Percentiles rank a stretch among this genome's conserved stretches.
Conservation (phyloP, 2,113 vertebrate genomes). For the Nasalis larvatus region DNA sequence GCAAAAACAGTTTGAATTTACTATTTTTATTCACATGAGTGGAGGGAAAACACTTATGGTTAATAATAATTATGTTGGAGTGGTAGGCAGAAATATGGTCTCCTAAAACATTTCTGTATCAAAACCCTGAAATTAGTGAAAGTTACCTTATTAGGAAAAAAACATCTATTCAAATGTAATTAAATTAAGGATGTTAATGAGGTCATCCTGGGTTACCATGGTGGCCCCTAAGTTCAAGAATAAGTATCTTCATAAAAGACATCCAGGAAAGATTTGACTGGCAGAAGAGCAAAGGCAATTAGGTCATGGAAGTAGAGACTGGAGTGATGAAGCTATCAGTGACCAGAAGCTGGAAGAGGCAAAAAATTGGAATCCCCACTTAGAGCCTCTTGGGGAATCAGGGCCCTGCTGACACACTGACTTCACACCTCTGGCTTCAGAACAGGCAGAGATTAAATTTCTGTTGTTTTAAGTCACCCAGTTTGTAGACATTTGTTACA, state of each 20-base stretch:
- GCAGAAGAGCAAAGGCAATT: not conserved
- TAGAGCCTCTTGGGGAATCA: not conserved
- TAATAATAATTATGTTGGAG: not conserved
- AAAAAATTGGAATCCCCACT: too few species aligned
- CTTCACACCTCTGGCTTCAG: not conserved
- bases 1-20: not conserved
- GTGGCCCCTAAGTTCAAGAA: not conserved
- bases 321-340: fast-evolving
- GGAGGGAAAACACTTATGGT: not conserved
- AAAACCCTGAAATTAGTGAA: not conserved
- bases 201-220: not conserved
- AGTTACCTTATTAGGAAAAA: not conserved
- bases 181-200: not conserved
- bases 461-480: not conserved
- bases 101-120: not conserved
- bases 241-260: not conserved
- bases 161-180: not conserved
- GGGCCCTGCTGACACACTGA: fast-evolving
- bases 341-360: not conserved
- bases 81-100: not conserved
- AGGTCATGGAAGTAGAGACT: not conserved
- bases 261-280: not conserved
- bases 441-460: not conserved
- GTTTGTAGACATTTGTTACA: not conserved
- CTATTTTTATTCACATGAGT: not conserved